phyloP scores from a whole-genome alignment of 2,113 vertebrate genomes.

The Fregetta grallaria region DNA sequence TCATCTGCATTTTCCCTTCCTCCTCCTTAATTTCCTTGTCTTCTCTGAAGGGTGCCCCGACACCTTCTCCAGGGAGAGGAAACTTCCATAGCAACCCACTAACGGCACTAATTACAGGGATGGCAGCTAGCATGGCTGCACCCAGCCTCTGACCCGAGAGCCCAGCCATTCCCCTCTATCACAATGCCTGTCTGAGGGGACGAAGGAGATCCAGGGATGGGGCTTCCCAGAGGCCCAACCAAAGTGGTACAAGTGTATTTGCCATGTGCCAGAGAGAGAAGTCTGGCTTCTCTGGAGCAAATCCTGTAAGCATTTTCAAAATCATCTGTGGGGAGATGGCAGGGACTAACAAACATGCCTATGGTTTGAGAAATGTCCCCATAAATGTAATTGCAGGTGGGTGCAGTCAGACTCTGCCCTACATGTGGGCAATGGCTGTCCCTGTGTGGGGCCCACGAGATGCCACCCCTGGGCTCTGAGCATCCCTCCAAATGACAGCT shows the following conservation, averaged over 20 bases:
- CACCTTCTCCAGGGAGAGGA: background rate
- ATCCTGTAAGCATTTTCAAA: background rate
- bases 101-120: background rate
- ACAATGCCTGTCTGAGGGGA: rapidly evolving
- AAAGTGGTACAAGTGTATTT: rapidly evolving
- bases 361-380: rapidly evolving
- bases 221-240: background rate
- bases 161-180: background rate
- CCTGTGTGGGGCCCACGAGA: rapidly evolving
- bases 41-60: background rate
- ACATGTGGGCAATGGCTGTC: background rate
- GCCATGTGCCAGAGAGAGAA: background rate
- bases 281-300: background rate
- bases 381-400: background rate
- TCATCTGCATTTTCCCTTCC: background rate
- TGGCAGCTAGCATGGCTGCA: background rate
- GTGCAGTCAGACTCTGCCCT: background rate
- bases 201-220: background rate
- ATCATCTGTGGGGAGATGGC: background rate
- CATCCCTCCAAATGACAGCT: background rate
- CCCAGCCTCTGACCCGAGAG: background rate
- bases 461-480: background rate
- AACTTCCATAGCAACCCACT: background rate
- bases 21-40: background rate
- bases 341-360: background rate